Evolutionary conservation across 2,113 vertebrate genomes (phyloP).

Genomic region (Sander lucioperca): DNA sequence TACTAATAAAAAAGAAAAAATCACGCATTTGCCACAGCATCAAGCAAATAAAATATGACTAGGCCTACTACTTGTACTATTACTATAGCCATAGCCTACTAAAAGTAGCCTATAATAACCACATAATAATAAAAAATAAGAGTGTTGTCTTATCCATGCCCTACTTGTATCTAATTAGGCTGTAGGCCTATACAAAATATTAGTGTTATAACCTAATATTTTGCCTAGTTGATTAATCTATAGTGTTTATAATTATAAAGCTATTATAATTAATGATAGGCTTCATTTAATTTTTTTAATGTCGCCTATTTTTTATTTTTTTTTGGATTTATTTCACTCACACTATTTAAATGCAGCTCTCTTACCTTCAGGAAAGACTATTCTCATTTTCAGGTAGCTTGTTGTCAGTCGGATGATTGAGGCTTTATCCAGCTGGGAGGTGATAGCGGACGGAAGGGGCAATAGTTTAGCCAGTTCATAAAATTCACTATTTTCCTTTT

Average conservation of each 20-base stretch:
- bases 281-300: too few relatives aligned
- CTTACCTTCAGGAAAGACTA: conserved; percentile 97
- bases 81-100: background rate
- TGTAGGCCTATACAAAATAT: too few relatives aligned
- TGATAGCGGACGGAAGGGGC: conserved; percentile 98
- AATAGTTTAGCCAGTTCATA: conserved; percentile 98
- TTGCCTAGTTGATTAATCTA: too few relatives aligned
- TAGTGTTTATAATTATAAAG: too few relatives aligned
- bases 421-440: conserved; percentile 98
- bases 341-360: background rate
- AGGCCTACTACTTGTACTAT: background rate
- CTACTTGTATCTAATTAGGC: too few relatives aligned
- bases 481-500: conserved; percentile 99
- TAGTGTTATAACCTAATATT: too few relatives aligned
- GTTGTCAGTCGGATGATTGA: conserved; percentile 98
- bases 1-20: background rate
- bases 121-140: background rate
- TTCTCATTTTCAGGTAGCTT: conserved; percentile 98
- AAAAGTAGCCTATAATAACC: background rate
- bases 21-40: background rate
- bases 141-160: too few relatives aligned
- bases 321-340: background rate
- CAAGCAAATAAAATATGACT: background rate
- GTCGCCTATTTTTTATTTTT: background rate
- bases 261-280: too few relatives aligned